Evolutionary conservation across 2,113 vertebrate genomes (phyloP), one percentile per base, ranked within the genome.

Genomic region (Lanius collurio): DNA sequence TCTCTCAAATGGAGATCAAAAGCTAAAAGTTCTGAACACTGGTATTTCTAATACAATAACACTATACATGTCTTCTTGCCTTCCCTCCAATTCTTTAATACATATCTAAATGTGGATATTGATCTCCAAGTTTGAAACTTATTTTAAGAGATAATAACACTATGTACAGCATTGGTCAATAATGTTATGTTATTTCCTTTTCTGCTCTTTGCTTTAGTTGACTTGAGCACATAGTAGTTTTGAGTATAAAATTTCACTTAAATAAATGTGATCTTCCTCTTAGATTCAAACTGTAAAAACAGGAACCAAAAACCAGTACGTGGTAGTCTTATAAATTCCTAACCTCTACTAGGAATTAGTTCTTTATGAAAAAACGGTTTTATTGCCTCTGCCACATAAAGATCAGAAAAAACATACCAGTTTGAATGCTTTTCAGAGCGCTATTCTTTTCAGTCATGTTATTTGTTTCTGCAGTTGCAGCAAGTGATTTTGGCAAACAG

Each of bases 11-110:
- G 30, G 21, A 63, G 30, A 42, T 79, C 3, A 63, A 85, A 90
- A 85, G 21, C 10, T 13, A 83, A 42, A 55, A 68, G 30, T 63
- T 46, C 10, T 46, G 56, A 55, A 42, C 6, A 18, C 8, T 57
- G 41, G 15, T 12, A 55, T 59, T 71, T 76, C 15, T 64, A 39
- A 28, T 35, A 23, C 15, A 27, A 3, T 44, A 28, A 26, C 15
- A 15, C 39, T 33, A 3, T 44, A 7, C 19, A 37, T 31, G 21
- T 60, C 9, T 14, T 11, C 8, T 37, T 71, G 4, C 8, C 11
- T 39, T 2, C 4, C 5, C 2, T 6, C 15, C 2, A 52, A 0
- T 47, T 20, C 26, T 89, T 62, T 22, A 46, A 20, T 17, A 15
- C 59, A 59, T 28, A 14, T 16, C 46, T 85, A 18, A 63, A 59